These are phyloP conservation scores for Hepsetus odoe DNA, from an alignment of 2,113 vertebrate species.

Conservation along the genomic window DNA sequence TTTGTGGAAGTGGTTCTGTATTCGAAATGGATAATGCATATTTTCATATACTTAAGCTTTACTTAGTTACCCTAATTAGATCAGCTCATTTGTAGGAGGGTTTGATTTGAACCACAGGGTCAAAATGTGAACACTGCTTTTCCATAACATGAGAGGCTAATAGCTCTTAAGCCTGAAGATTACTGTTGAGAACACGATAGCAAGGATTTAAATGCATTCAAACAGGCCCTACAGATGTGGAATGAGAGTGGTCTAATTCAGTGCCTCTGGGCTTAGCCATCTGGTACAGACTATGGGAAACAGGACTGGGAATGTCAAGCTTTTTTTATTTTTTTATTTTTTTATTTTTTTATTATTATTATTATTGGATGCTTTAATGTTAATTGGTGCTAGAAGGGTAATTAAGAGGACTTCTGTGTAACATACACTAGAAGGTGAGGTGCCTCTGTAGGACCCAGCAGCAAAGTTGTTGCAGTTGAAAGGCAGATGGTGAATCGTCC, in stretches of 20 bases:
- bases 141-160: conserved; percentile 16
- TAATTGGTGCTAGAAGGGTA: conserved; percentile 42
- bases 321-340: conserved; percentile 20
- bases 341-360: conserved; percentile 17
- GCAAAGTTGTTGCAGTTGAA: conserved; percentile 38
- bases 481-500: conserved; percentile 44
- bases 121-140: conserved; percentile 5
- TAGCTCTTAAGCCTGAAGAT: conserved; percentile 48
- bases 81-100: not conserved
- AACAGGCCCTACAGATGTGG: conserved; percentile 47
- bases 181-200: conserved; percentile 13
- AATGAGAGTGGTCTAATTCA: conserved; percentile 36
- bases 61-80: not conserved
- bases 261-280: conserved; percentile 49
- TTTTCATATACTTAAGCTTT: not conserved
- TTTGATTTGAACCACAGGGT: not conserved
- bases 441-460: not conserved
- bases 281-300: conserved; percentile 35
- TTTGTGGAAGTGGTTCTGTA: not conserved
- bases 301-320: conserved; percentile 33
- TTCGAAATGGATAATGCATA: not conserved
- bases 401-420: conserved; percentile 44
- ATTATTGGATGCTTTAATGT: conserved; percentile 31
- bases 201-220: conserved; percentile 38
- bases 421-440: not conserved